Conservation (phyloP, 2,797 vertebrate genomes). For the Sorex maritimensis region DNA sequence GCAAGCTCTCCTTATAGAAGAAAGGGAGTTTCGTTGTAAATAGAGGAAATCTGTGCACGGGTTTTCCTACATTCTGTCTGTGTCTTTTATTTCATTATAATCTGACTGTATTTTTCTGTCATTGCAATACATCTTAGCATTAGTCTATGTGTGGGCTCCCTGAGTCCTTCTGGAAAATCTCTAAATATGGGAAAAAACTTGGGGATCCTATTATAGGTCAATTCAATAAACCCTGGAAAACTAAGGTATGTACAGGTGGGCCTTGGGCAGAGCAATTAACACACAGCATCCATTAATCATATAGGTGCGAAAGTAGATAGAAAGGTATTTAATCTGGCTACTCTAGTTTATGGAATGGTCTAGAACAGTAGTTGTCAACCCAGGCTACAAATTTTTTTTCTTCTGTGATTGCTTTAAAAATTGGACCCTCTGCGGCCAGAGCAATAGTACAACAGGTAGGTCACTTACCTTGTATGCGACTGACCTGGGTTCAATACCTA, state of each 20-base stretch:
- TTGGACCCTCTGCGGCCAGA: not conserved
- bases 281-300: not conserved
- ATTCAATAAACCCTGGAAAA: not conserved
- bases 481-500: too few species aligned
- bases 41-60: not conserved
- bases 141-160: not conserved
- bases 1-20: not conserved
- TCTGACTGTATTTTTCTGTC: not conserved
- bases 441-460: too few species aligned
- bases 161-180: not conserved
- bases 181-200: not conserved
- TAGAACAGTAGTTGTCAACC: not conserved
- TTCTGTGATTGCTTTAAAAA: constrained; percentile 38
- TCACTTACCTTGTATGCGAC: too few species aligned
- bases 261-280: not conserved
- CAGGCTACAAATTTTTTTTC: not conserved
- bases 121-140: not conserved
- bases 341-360: not conserved
- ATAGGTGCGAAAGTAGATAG: not conserved
- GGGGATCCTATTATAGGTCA: not conserved
- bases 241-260: not conserved
- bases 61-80: not conserved
- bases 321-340: not conserved
- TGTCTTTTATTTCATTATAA: not conserved
- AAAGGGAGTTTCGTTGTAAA: too few species aligned